phyloP scores from a whole-genome alignment of 2,113 vertebrate genomes.

The Aplodontia rufa region DNA sequence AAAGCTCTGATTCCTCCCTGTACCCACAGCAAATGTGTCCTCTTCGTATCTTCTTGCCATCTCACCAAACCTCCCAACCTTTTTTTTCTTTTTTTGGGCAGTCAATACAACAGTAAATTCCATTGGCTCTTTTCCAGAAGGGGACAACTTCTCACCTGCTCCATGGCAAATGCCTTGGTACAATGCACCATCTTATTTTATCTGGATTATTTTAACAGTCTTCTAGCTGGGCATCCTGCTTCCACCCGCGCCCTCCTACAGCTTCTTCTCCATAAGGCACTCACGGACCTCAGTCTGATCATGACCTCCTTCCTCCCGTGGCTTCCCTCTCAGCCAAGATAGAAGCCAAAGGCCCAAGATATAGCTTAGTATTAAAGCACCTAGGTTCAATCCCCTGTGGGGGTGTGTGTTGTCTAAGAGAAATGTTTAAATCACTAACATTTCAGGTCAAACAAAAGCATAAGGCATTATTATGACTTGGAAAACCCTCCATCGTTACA shows the following conservation, averaged over 20 bases:
- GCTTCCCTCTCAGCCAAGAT: not conserved
- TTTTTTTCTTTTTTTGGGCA: not conserved
- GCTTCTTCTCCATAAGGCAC: not conserved
- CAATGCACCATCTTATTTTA: not conserved
- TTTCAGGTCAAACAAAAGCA: slow-evolving; percentile 13
- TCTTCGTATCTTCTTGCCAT: not conserved
- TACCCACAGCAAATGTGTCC: not conserved
- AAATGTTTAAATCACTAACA: slow-evolving; percentile 23
- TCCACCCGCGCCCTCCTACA: not conserved
- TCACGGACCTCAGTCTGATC: not conserved
- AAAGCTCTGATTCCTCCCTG: not conserved
- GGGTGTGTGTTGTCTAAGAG: not conserved
- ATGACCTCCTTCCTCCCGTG: rapidly evolving
- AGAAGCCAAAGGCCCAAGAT: not conserved
- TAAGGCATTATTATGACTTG: not conserved
- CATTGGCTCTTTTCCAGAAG: not conserved
- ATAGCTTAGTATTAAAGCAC: too few relatives aligned
- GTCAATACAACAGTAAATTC: not conserved
- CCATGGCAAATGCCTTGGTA: not conserved
- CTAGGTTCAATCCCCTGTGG: too few relatives aligned
- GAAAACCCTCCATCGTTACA: slow-evolving; percentile 13
- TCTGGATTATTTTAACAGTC: not conserved
- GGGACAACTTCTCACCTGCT: not conserved
- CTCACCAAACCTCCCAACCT: too few relatives aligned
- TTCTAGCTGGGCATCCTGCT: not conserved